Evolutionary conservation across 2,888 invertebrate genomes (phyloP).

Genomic region (Thymelicus sylvestris): DNA sequence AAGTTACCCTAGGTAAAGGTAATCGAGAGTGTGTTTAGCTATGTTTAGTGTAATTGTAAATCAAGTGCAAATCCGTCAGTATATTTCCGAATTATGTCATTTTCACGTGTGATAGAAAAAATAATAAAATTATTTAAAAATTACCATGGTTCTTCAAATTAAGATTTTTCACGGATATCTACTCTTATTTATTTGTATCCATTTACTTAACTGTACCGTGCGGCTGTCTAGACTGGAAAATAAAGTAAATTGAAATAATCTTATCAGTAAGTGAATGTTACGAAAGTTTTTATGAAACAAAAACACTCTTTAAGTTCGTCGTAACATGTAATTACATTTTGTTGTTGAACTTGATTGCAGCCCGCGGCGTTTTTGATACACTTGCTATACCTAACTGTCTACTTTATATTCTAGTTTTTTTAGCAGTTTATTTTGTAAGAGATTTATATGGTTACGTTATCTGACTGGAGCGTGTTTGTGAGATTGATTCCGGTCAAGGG

Average conservation of each 20-base stretch:
- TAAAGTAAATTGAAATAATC: background rate
- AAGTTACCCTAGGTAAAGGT: no score
- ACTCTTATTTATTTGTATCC: no score
- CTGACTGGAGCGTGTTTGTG: background rate
- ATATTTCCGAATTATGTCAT: no score
- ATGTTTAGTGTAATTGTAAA: no score
- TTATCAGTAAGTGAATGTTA: background rate
- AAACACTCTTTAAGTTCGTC: background rate
- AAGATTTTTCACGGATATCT: no score
- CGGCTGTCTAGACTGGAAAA: background rate
- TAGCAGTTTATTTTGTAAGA: background rate
- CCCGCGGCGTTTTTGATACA: conserved; percentile 16
- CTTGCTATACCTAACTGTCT: background rate
- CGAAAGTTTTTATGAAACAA: conserved; percentile 11
- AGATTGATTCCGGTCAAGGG: background rate
- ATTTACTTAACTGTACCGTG: no score
- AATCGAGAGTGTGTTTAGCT: no score
- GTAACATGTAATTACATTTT: conserved; percentile 16
- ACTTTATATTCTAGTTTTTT: background rate
- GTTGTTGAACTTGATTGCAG: conserved; percentile 26
- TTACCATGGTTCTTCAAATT: no score
- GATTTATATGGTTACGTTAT: conserved; percentile 1
- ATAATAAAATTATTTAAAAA: no score
- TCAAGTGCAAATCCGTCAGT: no score
- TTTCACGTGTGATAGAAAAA: no score